Evolutionary conservation across 2,113 vertebrate species (phyloP).

Genomic region (Dicrurus megarhynchus): DNA sequence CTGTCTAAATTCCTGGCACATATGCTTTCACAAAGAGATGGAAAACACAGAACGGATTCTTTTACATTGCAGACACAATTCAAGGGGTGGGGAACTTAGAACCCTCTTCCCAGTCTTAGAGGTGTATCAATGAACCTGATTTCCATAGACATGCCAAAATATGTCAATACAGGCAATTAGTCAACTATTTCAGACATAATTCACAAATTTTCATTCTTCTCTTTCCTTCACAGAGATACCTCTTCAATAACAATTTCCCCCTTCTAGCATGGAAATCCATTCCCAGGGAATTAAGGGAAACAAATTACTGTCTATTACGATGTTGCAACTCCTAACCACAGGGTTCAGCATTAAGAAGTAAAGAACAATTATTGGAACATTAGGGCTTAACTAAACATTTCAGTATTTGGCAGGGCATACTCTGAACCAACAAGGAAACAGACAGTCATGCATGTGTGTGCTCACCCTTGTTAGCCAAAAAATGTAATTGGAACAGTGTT

Average conservation of each 20-base stretch:
- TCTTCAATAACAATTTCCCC: neutral
- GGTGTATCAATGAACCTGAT: neutral
- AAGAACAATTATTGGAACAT: slow-evolving; percentile 55
- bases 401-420: neutral
- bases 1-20: neutral
- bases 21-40: neutral
- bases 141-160: neutral
- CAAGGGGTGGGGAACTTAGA: neutral
- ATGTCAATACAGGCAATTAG: neutral
- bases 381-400: slow-evolving; percentile 9
- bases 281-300: slow-evolving; percentile 21
- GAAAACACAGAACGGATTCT: neutral
- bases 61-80: neutral
- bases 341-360: neutral
- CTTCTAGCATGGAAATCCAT: neutral
- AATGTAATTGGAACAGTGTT: neutral
- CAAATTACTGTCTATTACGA: slow-evolving; percentile 32
- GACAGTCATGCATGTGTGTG: neutral
- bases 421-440: neutral
- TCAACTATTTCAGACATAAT: neutral
- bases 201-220: neutral
- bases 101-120: neutral
- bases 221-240: neutral
- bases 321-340: slow-evolving; percentile 44
- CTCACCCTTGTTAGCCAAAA: neutral